Conservation (phyloP, 2,888 invertebrate species). For the Tipula vernalis region DNA sequence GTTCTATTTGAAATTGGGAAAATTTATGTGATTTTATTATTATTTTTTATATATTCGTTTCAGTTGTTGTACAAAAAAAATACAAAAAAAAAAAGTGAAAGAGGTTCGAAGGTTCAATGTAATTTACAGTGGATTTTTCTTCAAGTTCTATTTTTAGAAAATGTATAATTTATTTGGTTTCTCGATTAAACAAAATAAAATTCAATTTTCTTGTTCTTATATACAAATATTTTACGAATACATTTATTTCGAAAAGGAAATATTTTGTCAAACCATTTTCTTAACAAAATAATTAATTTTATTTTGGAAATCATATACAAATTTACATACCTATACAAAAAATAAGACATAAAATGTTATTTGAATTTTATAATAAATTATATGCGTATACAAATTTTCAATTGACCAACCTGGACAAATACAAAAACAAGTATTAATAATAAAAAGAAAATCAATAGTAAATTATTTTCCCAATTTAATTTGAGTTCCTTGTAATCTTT, state of each 20-base stretch:
- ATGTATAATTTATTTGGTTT: background rate
- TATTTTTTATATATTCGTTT: background rate
- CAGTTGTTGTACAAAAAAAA: background rate
- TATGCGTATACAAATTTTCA: background rate
- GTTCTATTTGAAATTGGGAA: background rate
- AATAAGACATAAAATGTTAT: background rate
- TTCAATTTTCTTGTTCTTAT: background rate
- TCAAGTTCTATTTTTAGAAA: background rate
- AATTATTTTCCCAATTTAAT: background rate
- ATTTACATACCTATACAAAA: background rate
- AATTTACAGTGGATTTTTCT: background rate
- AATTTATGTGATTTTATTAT: background rate
- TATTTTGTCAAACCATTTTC: background rate
- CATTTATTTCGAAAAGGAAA: background rate
- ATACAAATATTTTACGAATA: background rate
- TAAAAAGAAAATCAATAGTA: background rate
- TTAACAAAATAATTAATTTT: background rate
- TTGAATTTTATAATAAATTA: background rate
- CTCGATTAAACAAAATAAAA: background rate
- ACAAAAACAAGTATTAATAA: background rate
- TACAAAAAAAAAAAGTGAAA: background rate
- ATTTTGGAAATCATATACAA: background rate
- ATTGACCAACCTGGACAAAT: background rate
- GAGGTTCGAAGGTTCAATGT: background rate
- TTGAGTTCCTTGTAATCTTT: background rate